Evolutionary conservation across 1,140 invertebrate species (phyloP).

Genomic region (Caenorhabditis latens): DNA sequence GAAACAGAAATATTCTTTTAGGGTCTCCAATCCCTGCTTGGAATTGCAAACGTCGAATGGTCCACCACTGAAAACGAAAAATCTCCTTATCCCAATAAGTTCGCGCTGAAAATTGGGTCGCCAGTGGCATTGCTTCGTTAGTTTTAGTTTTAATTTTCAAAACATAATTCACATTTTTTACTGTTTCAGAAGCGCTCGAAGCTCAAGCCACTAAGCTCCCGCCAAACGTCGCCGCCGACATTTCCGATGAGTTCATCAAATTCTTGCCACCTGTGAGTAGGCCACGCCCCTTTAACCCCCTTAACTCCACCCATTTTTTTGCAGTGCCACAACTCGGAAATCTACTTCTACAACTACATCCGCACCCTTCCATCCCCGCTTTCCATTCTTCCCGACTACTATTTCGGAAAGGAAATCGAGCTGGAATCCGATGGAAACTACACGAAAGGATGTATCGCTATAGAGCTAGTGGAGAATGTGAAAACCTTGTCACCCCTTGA

Average conservation of each 20-base stretch:
- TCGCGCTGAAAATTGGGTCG: conserved; percentile 43
- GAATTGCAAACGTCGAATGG: conserved; percentile 10
- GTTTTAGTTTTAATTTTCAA: neutral
- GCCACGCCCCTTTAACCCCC: too few species aligned
- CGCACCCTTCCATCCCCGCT: neutral
- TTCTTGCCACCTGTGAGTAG: conserved; percentile 23
- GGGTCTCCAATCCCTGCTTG: conserved; percentile 32
- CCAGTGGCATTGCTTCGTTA: conserved; percentile 18
- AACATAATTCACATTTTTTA: neutral
- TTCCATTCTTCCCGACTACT: conserved; percentile 17
- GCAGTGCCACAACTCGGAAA: conserved; percentile 46
- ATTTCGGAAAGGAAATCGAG: neutral
- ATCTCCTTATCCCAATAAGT: neutral
- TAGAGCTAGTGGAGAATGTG: conserved; percentile 16
- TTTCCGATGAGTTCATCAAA: conserved; percentile 34
- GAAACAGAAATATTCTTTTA: too few species aligned
- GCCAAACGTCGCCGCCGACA: neutral
- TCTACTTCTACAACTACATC: conserved; percentile 31
- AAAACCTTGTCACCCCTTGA: conserved; percentile 14
- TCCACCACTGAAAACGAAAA: neutral
- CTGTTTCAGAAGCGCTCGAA: conserved; percentile 22
- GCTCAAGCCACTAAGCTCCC: neutral
- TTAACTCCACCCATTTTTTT: neutral
- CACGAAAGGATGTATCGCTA: conserved; percentile 20
- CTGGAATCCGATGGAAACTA: neutral